Conservation (phyloP, 2,888 invertebrate species). For the Glomeris marginata region DNA sequence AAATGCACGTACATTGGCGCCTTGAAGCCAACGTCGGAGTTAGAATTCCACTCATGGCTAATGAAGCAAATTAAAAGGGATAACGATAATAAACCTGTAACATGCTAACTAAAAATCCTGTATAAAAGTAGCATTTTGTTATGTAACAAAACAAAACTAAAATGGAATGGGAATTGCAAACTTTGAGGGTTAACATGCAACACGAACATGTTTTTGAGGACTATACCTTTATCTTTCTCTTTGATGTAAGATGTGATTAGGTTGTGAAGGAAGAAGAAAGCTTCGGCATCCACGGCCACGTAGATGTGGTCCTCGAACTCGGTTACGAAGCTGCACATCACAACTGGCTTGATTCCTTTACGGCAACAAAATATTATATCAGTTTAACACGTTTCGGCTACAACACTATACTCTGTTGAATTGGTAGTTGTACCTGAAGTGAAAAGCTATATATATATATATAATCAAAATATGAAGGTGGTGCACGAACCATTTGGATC, state of each 20-base stretch:
- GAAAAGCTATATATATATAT: not conserved
- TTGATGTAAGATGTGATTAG: constrained; percentile 89
- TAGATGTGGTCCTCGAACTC: constrained; percentile 98
- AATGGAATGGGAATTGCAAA: not conserved
- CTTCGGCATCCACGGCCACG: constrained; percentile 94
- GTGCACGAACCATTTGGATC: constrained; percentile 39
- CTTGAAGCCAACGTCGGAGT: too few relatives aligned
- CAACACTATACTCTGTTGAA: too few relatives aligned
- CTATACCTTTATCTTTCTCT: constrained; percentile 59
- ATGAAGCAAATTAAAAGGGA: too few relatives aligned
- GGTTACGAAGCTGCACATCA: constrained; percentile 93
- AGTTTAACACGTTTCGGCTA: not conserved
- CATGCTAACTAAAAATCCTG: too few relatives aligned
- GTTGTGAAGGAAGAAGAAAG: constrained; percentile 94
- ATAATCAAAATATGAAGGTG: not conserved
- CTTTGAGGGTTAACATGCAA: not conserved
- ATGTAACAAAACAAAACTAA: too few relatives aligned
- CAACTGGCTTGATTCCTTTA: constrained; percentile 54
- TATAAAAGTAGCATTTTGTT: too few relatives aligned
- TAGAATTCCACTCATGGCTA: too few relatives aligned
- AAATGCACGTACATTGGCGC: too few relatives aligned
- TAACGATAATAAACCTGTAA: too few relatives aligned
- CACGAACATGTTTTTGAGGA: constrained; percentile 26
- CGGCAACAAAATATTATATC: not conserved
- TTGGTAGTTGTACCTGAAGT: too few relatives aligned